Base-by-base conservation (phyloP, 2,797 vertebrate species). In the Tamandua tetradactyla region DNA sequence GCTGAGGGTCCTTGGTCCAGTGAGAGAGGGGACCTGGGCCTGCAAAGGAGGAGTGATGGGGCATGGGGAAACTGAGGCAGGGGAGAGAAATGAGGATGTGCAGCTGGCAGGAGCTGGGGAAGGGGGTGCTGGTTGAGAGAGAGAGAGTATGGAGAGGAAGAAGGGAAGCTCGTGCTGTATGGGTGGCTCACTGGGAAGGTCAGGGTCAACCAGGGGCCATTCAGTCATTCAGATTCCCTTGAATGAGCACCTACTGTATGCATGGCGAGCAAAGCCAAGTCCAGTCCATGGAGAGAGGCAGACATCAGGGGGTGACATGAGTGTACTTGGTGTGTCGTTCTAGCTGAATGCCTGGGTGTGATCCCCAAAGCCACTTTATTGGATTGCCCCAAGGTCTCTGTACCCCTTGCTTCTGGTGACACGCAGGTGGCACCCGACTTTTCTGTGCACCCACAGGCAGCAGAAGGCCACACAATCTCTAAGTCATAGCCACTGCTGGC, bases 131-230 rank as follows among this genome's bases (percentile, higher is more conserved):
- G 15, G 68, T 23, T 74, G 11, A 25, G 52, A n/a, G 44, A n/a
- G 44, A 37, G 23, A 22, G 40, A 40, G 17, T 4, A 1, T 7
- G 2, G 42, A 32, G 27, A 20, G 35, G 22, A 7, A 4, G 82
- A 40, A 3, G 10, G 1, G 4, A n/a, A 13, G 1, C 15, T 5
- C 2, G 2, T 25, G 20, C 27, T 8, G 11, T 1, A 7, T 52
- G 47, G 25, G 23, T 74, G 30, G 32, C 59, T 37, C 8, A 30
- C 42, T 15, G 11, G 44, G 5, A 9, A 7, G 35, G 74, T 61
- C 15, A 49, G 5, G 0, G 3, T 32, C n/a, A 11, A 32, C 47
- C 59, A 40, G 44, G 44, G 13, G 23, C 44, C 44, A 6, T 23
- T 7, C 8, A 4, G 72, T 32, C 35, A 0, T 18, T 27, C 15